Base-by-base conservation (phyloP, 1,140 invertebrate genomes). In the Diorhabda sublineata region DNA sequence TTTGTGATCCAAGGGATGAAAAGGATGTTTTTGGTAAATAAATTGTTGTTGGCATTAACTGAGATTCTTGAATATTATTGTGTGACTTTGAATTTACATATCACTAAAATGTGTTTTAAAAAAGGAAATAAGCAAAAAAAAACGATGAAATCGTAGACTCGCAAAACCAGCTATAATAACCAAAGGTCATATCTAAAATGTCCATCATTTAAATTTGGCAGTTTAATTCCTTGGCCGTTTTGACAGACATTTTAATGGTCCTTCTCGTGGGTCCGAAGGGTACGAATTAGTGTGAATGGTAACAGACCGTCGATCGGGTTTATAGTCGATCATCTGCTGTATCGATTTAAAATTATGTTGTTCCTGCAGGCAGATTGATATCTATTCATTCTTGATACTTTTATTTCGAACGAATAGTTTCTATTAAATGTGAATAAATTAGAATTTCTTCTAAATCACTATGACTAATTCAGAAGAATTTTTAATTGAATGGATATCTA, bases 261-360 rank as follows among this genome's bases (percentile, higher is more conserved):
- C 63, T 64, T 64, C 63, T 45, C 43, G 11, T 45, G 45, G 45
- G 44, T 57, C 43, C 41, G 45, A 57, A 64, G 45, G 45, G 41
- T 57, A 64, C 45, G 63, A 64, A 64, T 64, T 64, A 64, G 63
- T 64, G 63, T 45, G 52, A 64, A 64, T 45, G 45, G 41, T 64
- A 64, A 56, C 41, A 64, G 47, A 64, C 47, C 63, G 44, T 64
- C 63, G 63, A 64, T 64, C 45, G 45, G 56, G 52, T 64, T 64
- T 66, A 61, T 61, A 70, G 52, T 61, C 64, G 69, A 70, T 70
- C 45, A 61, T 70, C 69, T 70, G 63, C 69, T 66, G 65, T 71
- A 71, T 71, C 69, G 63, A 71, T 67, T 68, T 61, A 65, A 67
- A 66, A 67, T 71, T 67, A 71, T 71, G 47, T 52, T 58, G 58